Evolutionary conservation across 1,140 invertebrate species (phyloP).

Genomic region (Bombus polaris): DNA sequence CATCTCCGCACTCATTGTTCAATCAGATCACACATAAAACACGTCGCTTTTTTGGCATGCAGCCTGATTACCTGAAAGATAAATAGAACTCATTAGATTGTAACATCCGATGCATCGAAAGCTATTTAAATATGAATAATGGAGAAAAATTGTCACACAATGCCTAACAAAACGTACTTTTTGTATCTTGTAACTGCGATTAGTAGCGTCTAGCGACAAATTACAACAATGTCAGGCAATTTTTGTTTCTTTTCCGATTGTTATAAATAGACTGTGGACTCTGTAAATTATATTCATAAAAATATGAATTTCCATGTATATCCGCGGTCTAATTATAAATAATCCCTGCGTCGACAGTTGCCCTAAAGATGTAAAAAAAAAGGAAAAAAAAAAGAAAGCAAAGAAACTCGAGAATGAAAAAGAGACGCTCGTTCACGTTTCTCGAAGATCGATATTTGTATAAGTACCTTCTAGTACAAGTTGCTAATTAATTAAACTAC

Average conservation of each 20-base stretch:
- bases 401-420: not conserved
- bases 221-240: not conserved
- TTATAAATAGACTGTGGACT: not conserved
- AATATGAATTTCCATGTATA: no score
- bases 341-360: not conserved
- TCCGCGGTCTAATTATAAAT: no score
- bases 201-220: not conserved
- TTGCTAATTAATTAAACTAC: constrained; percentile 49
- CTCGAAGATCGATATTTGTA: constrained; percentile 43
- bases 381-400: no score
- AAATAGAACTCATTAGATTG: not conserved
- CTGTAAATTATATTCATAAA: no score
- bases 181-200: not conserved
- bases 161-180: not conserved
- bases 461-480: constrained; percentile 56
- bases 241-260: not conserved
- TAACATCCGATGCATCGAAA: not conserved
- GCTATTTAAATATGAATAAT: not conserved
- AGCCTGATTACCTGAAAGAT: not conserved
- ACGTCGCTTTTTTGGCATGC: not conserved
- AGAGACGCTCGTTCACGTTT: constrained; percentile 37
- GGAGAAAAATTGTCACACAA: not conserved
- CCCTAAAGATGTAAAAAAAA: not conserved
- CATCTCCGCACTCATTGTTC: not conserved
- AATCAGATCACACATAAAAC: not conserved